Percentiles rank a stretch among this genome's conserved stretches.
These are phyloP conservation scores for Manis pentadactyla DNA, from an alignment of 2,797 vertebrate genomes.

Conservation along the genomic window DNA sequence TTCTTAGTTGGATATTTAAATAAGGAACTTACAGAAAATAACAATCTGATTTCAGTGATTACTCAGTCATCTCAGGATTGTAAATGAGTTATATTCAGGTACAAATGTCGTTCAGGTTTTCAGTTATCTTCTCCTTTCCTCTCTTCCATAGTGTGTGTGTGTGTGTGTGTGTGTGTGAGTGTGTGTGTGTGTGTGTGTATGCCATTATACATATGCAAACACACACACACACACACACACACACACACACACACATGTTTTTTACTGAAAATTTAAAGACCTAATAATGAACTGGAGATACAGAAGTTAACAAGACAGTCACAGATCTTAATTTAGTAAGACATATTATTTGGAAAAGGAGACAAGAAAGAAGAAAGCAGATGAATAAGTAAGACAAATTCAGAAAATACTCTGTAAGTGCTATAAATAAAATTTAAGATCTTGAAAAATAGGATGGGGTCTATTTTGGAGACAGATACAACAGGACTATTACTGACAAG, in stretches of 20 bases:
- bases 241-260: background rate
- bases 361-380: background rate
- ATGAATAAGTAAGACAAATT: background rate
- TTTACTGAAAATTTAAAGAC: background rate
- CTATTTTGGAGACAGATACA: background rate
- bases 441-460: background rate
- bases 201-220: background rate
- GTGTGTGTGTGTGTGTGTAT: no score
- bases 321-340: background rate
- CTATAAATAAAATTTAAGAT: background rate
- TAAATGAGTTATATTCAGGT: background rate
- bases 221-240: no score
- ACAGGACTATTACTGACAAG: background rate
- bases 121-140: background rate
- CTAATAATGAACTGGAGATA: background rate
- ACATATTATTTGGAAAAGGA: background rate
- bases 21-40: background rate
- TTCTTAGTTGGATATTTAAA: background rate
- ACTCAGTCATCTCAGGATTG: background rate
- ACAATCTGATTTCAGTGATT: background rate
- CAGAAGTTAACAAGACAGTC: background rate
- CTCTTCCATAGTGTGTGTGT: background rate
- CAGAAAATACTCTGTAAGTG: background rate
- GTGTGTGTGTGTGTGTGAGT: no score
- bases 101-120: background rate